Base-by-base conservation (phyloP, 2,888 invertebrate genomes). In the Drosophila atroscutellata region DNA sequence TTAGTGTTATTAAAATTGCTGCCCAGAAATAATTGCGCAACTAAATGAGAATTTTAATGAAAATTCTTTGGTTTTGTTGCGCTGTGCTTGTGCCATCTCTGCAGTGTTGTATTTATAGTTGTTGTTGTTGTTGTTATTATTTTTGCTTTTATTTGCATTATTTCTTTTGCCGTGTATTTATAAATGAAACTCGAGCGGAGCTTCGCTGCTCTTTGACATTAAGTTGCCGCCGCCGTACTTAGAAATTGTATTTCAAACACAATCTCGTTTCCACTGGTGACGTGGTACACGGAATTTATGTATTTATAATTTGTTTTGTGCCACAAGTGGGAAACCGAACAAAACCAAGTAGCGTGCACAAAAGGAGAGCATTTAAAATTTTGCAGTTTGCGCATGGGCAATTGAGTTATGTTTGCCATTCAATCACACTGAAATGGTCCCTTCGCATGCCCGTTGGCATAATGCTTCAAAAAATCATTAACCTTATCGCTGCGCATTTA, bases 1-100 rank as follows among this genome's bases (percentile, higher is more conserved):
- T 85, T 89, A 89, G 85, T 85, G 82, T 89, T 85, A 89, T 89
- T 90, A 90, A 89, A 90, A 89, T 90, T 75, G 82, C 72, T 88
- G 82, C 88, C 82, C 77, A 75, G 76, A 78, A 88, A 80, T 89
- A 86, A 89, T 85, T 89, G 90, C 83, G 68, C 76, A 79, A 77
- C 81, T 89, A 79, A 86, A 86, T 86, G 86, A 89, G 77, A 83
- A 77, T 83, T 89, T 87, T 89, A 89, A 87, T 86, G 82, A 85
- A 88, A 82, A 76, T 82, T 82, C 87, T 74, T 86, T 88, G 83
- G 86, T 77, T 83, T 72, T 66, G 28, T 63, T 75, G 13, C 36
- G 34, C 51, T 47, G 18, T 37, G 37, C 34, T 34, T 59, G 47
- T 54, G 34, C 18, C 34, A 32, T 24, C 15, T 52, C 34, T 3